Conservation (phyloP, 2,888 invertebrate genomes). For the Halictus quadricinctus region DNA sequence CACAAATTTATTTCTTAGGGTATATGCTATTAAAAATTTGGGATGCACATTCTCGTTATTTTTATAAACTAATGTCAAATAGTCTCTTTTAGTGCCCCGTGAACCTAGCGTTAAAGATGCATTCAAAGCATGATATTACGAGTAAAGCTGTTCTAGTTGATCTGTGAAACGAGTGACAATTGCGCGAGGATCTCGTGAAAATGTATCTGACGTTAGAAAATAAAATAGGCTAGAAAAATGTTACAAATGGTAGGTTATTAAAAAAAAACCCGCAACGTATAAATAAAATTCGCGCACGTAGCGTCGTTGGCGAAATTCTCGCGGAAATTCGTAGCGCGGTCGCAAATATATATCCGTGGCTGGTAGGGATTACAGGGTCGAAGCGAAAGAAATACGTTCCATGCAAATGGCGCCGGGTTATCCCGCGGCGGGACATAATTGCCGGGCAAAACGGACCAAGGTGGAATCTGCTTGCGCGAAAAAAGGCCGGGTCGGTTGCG, state of each 20-base stretch:
- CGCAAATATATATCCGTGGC: background rate
- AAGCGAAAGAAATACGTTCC: slow-evolving; percentile 45
- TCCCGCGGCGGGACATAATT: slow-evolving; percentile 45
- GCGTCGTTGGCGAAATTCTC: background rate
- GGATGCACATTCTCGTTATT: too few relatives aligned
- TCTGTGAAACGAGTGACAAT: too few relatives aligned
- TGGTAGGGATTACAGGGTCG: slow-evolving; percentile 26
- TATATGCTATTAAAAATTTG: too few relatives aligned
- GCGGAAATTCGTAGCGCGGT: slow-evolving; percentile 29
- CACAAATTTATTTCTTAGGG: too few relatives aligned
- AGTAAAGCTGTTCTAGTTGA: too few relatives aligned
- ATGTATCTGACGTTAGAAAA: too few relatives aligned
- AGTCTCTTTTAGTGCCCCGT: too few relatives aligned
- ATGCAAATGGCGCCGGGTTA: slow-evolving; percentile 46
- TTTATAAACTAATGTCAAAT: too few relatives aligned
- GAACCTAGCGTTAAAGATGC: too few relatives aligned
- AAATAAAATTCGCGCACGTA: background rate
- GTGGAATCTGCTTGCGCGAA: slow-evolving; percentile 35
- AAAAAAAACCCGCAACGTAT: background rate
- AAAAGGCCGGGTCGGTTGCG: slow-evolving; percentile 38
- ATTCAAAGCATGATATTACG: too few relatives aligned
- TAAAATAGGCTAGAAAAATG: background rate
- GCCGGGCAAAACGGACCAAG: slow-evolving; percentile 32
- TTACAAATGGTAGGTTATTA: background rate
- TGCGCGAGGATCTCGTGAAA: too few relatives aligned